Conservation (phyloP, 2,888 invertebrate genomes). For the Entomobrya multifasciata region DNA sequence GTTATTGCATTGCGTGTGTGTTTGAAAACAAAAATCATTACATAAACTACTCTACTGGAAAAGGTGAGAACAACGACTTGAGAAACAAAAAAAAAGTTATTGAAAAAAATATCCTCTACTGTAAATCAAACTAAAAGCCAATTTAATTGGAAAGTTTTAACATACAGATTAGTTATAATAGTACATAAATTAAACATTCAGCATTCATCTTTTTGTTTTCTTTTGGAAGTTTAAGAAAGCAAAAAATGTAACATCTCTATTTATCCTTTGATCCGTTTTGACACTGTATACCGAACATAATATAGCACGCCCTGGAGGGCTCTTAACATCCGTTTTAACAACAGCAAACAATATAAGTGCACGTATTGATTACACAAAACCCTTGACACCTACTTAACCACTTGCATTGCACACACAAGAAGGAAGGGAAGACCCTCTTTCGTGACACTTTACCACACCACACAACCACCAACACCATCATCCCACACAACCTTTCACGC, state of each 20-base stretch:
- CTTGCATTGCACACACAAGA: slow-evolving; percentile 6
- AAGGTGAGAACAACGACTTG: too few species aligned
- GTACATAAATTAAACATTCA: too few species aligned
- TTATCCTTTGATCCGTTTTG: not conserved
- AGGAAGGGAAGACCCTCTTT: slow-evolving; percentile 55
- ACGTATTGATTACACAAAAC: slow-evolving; percentile 66
- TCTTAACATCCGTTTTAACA: slow-evolving; percentile 74
- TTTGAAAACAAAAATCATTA: too few species aligned
- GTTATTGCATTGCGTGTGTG: not conserved
- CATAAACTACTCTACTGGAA: too few species aligned
- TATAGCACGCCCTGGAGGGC: slow-evolving; percentile 79
- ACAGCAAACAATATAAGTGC: too few species aligned
- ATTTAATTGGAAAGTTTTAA: too few species aligned
- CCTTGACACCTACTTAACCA: slow-evolving; percentile 69
- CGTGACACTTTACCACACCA: slow-evolving; percentile 39
- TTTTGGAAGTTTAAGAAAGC: too few species aligned
- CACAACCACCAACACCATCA: slow-evolving; percentile 10
- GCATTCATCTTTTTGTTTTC: too few species aligned
- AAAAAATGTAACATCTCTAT: slow-evolving; percentile 20
- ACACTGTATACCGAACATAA: slow-evolving; percentile 6
- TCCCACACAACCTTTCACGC: not conserved
- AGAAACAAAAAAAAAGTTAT: not conserved
- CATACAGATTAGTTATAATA: too few species aligned
- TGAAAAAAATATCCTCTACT: too few species aligned
- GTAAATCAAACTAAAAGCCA: too few species aligned